Percentiles rank a stretch among this genome's conserved stretches.
Evolutionary conservation across 2,888 invertebrate genomes (phyloP).

Genomic region (Synergus itoensis): DNA sequence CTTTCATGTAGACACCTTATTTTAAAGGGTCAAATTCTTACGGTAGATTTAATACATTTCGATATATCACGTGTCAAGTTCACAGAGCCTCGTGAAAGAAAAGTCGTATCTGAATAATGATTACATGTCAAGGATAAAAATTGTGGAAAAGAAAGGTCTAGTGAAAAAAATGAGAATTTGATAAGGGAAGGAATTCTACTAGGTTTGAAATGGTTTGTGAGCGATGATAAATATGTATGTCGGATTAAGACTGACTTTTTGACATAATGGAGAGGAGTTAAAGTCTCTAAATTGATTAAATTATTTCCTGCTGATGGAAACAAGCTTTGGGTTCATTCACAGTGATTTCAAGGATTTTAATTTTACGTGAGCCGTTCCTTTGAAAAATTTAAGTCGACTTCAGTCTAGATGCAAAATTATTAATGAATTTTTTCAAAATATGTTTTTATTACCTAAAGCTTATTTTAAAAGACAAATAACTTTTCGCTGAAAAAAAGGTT

Average conservation of each 20-base stretch:
- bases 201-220: background rate
- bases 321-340: too few species aligned
- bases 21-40: constrained; percentile 26
- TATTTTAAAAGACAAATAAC: too few species aligned
- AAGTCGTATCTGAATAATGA: background rate
- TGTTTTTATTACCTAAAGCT: too few species aligned
- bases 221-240: background rate
- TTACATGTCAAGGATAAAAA: background rate
- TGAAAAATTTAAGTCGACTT: too few species aligned
- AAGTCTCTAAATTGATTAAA: too few species aligned
- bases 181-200: constrained; percentile 4
- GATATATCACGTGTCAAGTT: constrained; percentile 28
- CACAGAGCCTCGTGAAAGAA: constrained; percentile 4
- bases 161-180: constrained; percentile 7
- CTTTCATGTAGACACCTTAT: background rate
- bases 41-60: constrained; percentile 19
- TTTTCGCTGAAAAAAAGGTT: too few species aligned
- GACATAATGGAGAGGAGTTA: too few species aligned
- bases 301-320: too few species aligned
- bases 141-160: constrained; percentile 3
- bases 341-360: too few species aligned
- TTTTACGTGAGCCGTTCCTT: too few species aligned
- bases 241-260: background rate
- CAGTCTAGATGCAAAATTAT: too few species aligned
- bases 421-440: too few species aligned